phyloP scores from a whole-genome alignment of 2,113 vertebrate genomes.

The Notothenia rossii region DNA sequence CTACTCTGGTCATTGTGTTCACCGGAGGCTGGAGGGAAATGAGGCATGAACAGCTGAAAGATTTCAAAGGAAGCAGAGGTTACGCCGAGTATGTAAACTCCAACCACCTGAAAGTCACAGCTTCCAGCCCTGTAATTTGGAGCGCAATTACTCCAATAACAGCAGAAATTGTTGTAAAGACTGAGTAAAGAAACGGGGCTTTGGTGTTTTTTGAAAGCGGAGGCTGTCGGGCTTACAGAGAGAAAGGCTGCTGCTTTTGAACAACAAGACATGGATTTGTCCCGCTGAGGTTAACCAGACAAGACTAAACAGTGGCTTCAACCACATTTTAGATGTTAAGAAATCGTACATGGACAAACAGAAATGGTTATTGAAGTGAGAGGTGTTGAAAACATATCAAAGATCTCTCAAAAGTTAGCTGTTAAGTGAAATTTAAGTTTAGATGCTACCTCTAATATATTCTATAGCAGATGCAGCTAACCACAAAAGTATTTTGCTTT shows the following conservation, averaged over 20 bases:
- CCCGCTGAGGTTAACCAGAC: conserved; percentile 74
- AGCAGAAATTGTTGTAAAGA: not conserved
- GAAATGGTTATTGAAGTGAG: conserved; percentile 23
- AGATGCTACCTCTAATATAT: conserved; percentile 15
- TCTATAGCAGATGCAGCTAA: conserved; percentile 6
- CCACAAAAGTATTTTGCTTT: conserved; percentile 18
- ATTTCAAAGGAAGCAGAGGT: conserved; percentile 59
- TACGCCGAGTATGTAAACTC: not conserved
- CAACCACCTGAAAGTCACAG: conserved; percentile 53
- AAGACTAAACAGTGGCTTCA: conserved; percentile 48
- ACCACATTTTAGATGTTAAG: conserved; percentile 45
- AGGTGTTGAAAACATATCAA: conserved; percentile 22
- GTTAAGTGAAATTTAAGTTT: conserved; percentile 1
- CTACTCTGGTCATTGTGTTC: conserved; percentile 42
- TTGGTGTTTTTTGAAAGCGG: conserved; percentile 4
- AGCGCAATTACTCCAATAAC: conserved; percentile 13
- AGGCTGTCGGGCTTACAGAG: conserved; percentile 38
- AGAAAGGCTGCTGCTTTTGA: conserved; percentile 43
- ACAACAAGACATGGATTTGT: conserved; percentile 46
- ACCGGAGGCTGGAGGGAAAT: conserved; percentile 60
- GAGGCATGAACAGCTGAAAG: conserved; percentile 62
- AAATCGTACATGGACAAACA: conserved; percentile 29
- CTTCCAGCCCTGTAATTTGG: conserved; percentile 59
- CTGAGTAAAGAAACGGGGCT: not conserved
- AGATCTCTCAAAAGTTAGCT: conserved; percentile 7